Conservation (phyloP, 2,888 invertebrate species). For the Cordylochernes scorpioides region DNA sequence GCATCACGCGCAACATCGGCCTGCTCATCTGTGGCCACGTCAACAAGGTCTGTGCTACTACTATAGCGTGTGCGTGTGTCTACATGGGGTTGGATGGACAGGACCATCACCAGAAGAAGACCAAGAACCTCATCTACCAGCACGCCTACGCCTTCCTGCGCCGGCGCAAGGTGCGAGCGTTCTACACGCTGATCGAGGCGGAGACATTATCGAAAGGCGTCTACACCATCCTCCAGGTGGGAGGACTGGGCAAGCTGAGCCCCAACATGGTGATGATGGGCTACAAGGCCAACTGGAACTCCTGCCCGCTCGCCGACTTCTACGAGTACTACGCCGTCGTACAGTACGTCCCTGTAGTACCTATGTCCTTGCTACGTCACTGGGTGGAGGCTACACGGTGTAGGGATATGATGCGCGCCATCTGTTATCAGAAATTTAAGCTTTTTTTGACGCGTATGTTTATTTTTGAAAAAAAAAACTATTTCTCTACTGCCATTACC, state of each 20-base stretch:
- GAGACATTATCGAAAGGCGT: slow-evolving; percentile 46
- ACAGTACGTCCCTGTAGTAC: too few relatives aligned
- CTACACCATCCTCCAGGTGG: slow-evolving; percentile 50
- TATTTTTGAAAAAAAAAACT: too few relatives aligned
- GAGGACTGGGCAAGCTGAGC: slow-evolving; percentile 65
- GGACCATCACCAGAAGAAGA: slow-evolving; percentile 8
- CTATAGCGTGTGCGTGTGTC: neutral
- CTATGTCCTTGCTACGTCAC: too few relatives aligned
- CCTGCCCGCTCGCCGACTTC: too few relatives aligned
- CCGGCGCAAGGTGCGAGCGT: slow-evolving; percentile 57
- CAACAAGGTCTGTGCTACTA: slow-evolving; percentile 33
- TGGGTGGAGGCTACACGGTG: too few relatives aligned
- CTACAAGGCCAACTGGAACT: slow-evolving; percentile 84
- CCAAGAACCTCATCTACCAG: slow-evolving; percentile 29
- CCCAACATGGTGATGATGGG: slow-evolving; percentile 88
- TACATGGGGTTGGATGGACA: neutral
- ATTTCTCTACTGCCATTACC: too few relatives aligned
- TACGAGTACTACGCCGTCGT: too few relatives aligned
- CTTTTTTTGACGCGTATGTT: too few relatives aligned
- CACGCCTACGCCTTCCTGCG: slow-evolving; percentile 52
- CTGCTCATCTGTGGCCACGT: slow-evolving; percentile 70
- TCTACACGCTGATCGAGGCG: slow-evolving; percentile 43
- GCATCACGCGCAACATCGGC: too few relatives aligned
- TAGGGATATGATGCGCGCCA: too few relatives aligned
- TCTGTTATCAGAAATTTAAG: too few relatives aligned